Conservation (phyloP, 2,888 invertebrate species). For the Perizoma affinitatum region DNA sequence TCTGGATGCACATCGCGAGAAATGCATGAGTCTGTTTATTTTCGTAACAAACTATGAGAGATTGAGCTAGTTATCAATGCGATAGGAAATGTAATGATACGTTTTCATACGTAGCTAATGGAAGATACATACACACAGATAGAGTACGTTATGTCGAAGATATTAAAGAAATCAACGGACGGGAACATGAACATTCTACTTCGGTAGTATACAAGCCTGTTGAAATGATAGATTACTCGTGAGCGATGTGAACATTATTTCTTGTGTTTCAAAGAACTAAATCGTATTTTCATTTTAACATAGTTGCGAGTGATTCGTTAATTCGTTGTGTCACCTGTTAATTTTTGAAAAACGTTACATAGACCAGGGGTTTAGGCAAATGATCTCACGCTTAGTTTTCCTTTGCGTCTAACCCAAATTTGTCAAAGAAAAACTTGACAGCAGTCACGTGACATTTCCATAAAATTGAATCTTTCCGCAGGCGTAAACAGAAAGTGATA, state of each 20-base stretch:
- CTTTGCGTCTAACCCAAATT: no score
- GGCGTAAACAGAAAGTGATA: no score
- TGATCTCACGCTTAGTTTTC: no score
- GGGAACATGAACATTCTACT: conserved; percentile 14
- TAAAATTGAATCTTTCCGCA: no score
- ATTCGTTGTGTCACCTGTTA: no score
- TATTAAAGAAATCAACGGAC: conserved; percentile 26
- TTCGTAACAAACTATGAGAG: conserved; percentile 55
- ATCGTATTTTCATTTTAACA: no score
- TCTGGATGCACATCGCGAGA: conserved; percentile 75
- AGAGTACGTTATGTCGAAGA: conserved; percentile 10
- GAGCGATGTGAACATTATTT: conserved; percentile 9
- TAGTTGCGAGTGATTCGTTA: no score
- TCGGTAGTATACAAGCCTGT: background rate
- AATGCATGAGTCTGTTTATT: conserved; percentile 70
- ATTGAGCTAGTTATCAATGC: conserved; percentile 41
- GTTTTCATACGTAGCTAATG: conserved; percentile 18
- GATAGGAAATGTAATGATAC: conserved; percentile 26
- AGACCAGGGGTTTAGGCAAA: no score
- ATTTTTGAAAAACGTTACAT: no score
- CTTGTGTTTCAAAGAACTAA: background rate
- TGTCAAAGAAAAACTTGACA: no score
- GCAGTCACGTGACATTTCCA: no score
- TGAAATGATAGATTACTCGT: conserved; percentile 19
- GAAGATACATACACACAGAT: conserved; percentile 18